Evolutionary conservation across 1,140 invertebrate species (phyloP), one percentile per base, ranked within the genome.

Genomic region (Cataglyphis hispanica): DNA sequence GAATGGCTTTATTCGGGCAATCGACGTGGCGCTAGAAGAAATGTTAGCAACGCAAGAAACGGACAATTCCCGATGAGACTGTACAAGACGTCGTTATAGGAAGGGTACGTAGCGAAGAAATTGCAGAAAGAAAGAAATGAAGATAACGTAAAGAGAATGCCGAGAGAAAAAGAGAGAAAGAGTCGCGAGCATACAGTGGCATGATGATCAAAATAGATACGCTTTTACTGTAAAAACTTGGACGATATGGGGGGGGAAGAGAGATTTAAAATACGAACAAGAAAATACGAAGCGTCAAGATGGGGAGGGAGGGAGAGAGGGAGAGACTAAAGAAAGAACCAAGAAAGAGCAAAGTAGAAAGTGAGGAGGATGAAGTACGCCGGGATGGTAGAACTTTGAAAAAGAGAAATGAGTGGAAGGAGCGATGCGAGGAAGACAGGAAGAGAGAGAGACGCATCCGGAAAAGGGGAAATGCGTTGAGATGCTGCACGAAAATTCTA

Each of bases 311-410:
- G 10, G 7, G 40, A 22, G 53, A n/a, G n/a, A 19, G 40, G 11
- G 10, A 16, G 22, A 27, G 6, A 69, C n/a, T 22, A 16, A 60
- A 43, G 69, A 53, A 56, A 53, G 31, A 31, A 11, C 34, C 50
- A 34, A 74, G 67, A 60, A 83, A 72, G 78, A 31, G 78, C 66
- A 72, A 83, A 83, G 78, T 83, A 83, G 66, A 83, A 83, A 83
- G 78, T 74, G 78, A 83, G 70, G 66, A 50, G 19, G 67, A 74
- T 83, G 56, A 83, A 83, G 78, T 80, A 72, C 53, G 46, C 11
- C 53, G 66, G 50, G 64, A 81, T 56, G 31, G 31, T 34, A 16
- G 40, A 83, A 83, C 67, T 72, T 83, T 83, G 53, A 34, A 81
- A 60, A 46, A 70, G 78, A 60, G n/a, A 72, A 83, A 81, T 72